Conservation (phyloP, 1,140 invertebrate genomes). For the Drosophila pallidifrons region DNA sequence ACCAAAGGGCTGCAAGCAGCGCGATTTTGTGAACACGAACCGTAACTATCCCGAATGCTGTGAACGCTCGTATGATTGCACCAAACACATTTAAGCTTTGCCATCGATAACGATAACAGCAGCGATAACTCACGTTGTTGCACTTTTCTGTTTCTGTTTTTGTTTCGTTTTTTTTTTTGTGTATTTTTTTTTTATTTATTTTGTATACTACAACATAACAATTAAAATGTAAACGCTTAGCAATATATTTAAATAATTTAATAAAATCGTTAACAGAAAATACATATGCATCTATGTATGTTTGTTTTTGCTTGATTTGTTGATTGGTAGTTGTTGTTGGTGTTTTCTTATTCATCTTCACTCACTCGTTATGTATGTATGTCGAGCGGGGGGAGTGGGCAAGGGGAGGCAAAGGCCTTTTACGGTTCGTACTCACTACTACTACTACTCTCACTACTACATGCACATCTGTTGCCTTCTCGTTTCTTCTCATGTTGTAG, state of each 20-base stretch:
- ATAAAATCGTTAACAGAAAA: slow-evolving; percentile 82
- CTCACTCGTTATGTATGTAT: not conserved
- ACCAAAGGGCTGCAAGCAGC: slow-evolving; percentile 77
- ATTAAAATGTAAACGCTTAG: slow-evolving; percentile 83
- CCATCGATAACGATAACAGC: slow-evolving; percentile 17
- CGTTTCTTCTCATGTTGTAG: not conserved
- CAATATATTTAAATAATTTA: slow-evolving; percentile 82
- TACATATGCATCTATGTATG: slow-evolving; percentile 32
- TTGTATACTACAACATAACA: slow-evolving; percentile 82
- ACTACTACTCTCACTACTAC: slow-evolving; percentile 1
- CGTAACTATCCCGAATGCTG: slow-evolving; percentile 72
- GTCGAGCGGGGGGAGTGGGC: no score
- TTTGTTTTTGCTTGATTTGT: slow-evolving; percentile 2
- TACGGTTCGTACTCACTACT: slow-evolving; percentile 7
- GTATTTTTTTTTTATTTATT: slow-evolving; percentile 67
- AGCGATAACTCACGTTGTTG: slow-evolving; percentile 1
- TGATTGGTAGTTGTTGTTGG: not conserved
- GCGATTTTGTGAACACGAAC: slow-evolving; percentile 78
- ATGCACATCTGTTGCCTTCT: not conserved
- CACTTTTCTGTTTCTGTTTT: not conserved
- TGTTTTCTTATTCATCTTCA: not conserved
- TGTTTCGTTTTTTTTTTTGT: slow-evolving; percentile 17
- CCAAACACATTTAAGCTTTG: slow-evolving; percentile 54
- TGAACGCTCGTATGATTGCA: slow-evolving; percentile 73
- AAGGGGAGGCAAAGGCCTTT: slow-evolving; percentile 19